Percentiles rank a stretch among this genome's conserved stretches.
Conservation (phyloP, 2,888 invertebrate species). For the Drosophila kuntzei region DNA sequence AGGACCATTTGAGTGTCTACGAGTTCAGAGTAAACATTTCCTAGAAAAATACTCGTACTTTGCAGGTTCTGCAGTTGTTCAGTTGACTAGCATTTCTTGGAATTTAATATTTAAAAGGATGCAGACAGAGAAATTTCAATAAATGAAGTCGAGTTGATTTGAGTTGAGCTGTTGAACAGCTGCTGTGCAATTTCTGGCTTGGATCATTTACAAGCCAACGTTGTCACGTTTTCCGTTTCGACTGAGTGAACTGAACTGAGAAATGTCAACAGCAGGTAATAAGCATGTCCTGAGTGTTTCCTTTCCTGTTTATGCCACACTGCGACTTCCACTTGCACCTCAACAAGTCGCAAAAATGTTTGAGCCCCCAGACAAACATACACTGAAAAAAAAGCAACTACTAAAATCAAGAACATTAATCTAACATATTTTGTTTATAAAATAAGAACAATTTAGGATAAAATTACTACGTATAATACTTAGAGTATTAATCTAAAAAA, state of each 20-base stretch:
- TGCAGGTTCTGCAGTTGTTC: neutral
- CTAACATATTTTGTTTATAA: too few species aligned
- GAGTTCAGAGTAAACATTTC: neutral
- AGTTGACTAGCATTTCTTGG: slow-evolving; percentile 4
- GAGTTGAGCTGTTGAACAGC: slow-evolving; percentile 22
- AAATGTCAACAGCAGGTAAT: slow-evolving; percentile 77
- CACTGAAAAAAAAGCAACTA: too few species aligned
- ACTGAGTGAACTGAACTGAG: slow-evolving; percentile 15
- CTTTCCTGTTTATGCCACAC: slow-evolving; percentile 55
- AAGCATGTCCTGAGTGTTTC: slow-evolving; percentile 58
- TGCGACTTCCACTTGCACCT: slow-evolving; percentile 36
- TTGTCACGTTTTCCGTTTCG: slow-evolving; percentile 58
- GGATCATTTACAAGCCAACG: slow-evolving; percentile 52
- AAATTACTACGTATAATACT: too few species aligned
- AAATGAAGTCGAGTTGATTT: slow-evolving; percentile 5
- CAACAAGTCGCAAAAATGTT: slow-evolving; percentile 44
- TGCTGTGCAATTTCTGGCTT: slow-evolving; percentile 7
- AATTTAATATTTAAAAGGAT: slow-evolving; percentile 43
- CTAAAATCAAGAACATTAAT: too few species aligned
- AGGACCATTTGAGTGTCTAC: neutral
- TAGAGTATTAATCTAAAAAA: too few species aligned
- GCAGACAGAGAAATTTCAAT: slow-evolving; percentile 27
- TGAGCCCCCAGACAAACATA: neutral
- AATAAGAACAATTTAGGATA: too few species aligned
- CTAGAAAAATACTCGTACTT: neutral